Evolutionary conservation across 1,140 invertebrate species (phyloP).

Genomic region (Orius insidiosus): DNA sequence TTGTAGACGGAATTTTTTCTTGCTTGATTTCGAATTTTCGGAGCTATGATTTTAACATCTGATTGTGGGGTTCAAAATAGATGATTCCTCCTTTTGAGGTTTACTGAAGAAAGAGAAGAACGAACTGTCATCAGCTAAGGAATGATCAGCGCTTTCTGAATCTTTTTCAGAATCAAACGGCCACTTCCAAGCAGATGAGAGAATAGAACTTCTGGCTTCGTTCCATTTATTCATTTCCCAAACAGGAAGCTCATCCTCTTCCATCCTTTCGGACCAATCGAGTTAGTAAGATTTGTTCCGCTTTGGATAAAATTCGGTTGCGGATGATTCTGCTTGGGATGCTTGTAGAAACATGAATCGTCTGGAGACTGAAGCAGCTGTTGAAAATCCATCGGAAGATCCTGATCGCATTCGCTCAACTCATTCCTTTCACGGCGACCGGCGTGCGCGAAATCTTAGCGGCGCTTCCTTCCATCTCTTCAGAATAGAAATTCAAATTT

Average conservation of each 20-base stretch:
- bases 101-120: conserved; percentile 16
- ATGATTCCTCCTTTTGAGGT: conserved; percentile 7
- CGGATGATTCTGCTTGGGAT: conserved; percentile 13
- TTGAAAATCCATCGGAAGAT: conserved; percentile 36
- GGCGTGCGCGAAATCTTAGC: conserved; percentile 9
- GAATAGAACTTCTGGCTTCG: conserved; percentile 16
- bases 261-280: conserved; percentile 26
- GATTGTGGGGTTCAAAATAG: conserved; percentile 12
- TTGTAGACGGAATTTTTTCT: conserved; percentile 50
- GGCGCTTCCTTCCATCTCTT: not conserved
- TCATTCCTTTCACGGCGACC: conserved; percentile 1
- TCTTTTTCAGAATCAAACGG: conserved; percentile 16
- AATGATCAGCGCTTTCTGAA: conserved; percentile 15
- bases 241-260: conserved; percentile 16
- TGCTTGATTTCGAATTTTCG: conserved; percentile 22
- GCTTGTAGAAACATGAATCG: conserved; percentile 20
- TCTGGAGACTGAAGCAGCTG: conserved; percentile 35
- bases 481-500: conserved; percentile 3
- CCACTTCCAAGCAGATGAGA: conserved; percentile 12
- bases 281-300: conserved; percentile 28
- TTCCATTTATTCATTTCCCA: conserved; percentile 18
- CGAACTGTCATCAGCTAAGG: conserved; percentile 13
- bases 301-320: conserved; percentile 23
- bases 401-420: conserved; percentile 26
- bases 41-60: conserved; percentile 1